Evolutionary conservation across 2,888 invertebrate species (phyloP), one percentile per base, ranked within the genome.

Genomic region (Melanotus villosus): DNA sequence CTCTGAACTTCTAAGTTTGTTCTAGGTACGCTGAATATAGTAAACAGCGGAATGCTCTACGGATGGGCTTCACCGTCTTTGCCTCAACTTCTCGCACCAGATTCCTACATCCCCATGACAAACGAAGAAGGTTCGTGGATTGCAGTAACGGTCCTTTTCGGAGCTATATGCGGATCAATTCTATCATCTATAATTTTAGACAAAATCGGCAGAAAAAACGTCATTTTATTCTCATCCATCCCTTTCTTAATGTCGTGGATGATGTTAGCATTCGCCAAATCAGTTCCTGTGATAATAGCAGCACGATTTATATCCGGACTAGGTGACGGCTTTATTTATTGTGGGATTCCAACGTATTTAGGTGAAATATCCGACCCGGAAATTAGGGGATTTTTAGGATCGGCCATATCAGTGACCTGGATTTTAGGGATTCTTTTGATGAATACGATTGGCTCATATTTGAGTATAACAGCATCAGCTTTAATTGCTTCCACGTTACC

Each of bases 191-290:
- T 89, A 78, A 83, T 90, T 68, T 89, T 91, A 26, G 26, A 26
- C 7, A 3, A 7, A 26, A 3, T 26, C 7, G 26, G 26, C 3
- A 26, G 26, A 7, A 91, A 91, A 79, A 87, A 86, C 9, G 89
- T 90, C 16, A 85, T 91, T 1, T 84, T 91, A n/a, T 80, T 89
- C 32, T 87, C 90, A 10, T 88, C 89, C 0, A 76, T 90, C 5
- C 90, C 91, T 0, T 87, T 90, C 76, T 88, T 89, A 72, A 62
- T 89, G 36, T 88, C 90, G 70, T 92, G 91, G 91, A 80, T 90
- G 34, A 83, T 91, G 74, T 87, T 91, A 75, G 89, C 90, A 72
- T 82, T 87, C 32, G 90, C 90, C 23, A 85, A 86, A 57, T 87
- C 86, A 4, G 87, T 89, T 1, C 82, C 86, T 47, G 78, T 88